These are phyloP conservation scores for Eurytemora carolleeae DNA, from an alignment of 1,140 invertebrate genomes.

Conservation along the genomic window DNA sequence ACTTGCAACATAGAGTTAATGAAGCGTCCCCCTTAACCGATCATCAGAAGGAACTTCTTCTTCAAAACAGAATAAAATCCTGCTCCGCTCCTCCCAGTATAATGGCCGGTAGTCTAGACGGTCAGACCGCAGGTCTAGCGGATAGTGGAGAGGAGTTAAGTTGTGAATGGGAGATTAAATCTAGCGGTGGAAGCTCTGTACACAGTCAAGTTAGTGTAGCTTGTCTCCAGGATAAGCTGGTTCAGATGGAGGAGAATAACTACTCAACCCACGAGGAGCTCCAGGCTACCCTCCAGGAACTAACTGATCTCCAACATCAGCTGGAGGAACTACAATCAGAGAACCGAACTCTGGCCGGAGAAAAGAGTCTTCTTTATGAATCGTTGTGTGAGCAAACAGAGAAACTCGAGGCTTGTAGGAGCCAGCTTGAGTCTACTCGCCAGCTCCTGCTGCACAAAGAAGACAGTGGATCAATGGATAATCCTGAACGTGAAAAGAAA, in stretches of 20 bases:
- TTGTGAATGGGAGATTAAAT: not conserved
- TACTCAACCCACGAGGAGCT: slow-evolving; percentile 78
- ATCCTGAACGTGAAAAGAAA: slow-evolving; percentile 55
- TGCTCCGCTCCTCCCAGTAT: not conserved
- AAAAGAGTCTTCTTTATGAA: slow-evolving; percentile 51
- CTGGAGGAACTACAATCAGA: slow-evolving; percentile 63
- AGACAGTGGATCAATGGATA: slow-evolving; percentile 22
- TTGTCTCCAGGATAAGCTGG: slow-evolving; percentile 43
- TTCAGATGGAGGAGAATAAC: slow-evolving; percentile 71
- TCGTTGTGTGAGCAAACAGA: slow-evolving; percentile 31
- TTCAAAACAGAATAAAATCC: not conserved
- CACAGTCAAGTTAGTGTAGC: not conserved
- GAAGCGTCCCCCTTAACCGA: not conserved
- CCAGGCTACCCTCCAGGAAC: slow-evolving; percentile 75
- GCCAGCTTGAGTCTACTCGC: slow-evolving; percentile 28
- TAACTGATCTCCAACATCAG: slow-evolving; percentile 64
- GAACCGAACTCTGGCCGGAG: slow-evolving; percentile 62
- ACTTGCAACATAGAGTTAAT: not conserved
- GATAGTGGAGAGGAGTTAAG: not conserved
- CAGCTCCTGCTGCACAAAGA: slow-evolving; percentile 19
- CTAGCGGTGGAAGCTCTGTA: not conserved
- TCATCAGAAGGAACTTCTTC: not conserved
- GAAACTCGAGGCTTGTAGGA: slow-evolving; percentile 30
- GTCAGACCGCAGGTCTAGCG: not conserved
- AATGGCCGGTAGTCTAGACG: not conserved